Conservation (phyloP, 2,113 vertebrate genomes). For the Aegotheles bennettii region DNA sequence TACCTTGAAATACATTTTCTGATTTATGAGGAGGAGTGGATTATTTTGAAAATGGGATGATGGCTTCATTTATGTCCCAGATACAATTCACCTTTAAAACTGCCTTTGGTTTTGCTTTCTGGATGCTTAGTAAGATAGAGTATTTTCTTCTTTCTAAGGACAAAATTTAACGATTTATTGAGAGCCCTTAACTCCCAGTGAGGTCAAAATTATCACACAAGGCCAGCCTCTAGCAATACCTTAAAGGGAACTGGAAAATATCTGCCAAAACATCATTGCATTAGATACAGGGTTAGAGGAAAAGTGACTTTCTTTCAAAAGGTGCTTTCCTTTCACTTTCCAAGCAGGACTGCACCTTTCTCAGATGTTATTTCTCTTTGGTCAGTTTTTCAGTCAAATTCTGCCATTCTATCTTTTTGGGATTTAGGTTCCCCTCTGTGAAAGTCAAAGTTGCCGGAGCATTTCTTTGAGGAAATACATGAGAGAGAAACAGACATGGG, state of each 20-base stretch:
- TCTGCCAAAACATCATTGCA: background rate
- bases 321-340: background rate
- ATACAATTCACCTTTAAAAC: background rate
- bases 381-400: background rate
- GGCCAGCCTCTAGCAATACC: background rate
- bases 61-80: background rate
- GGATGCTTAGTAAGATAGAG: background rate
- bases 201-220: background rate
- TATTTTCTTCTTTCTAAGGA: background rate
- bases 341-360: background rate
- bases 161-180: background rate
- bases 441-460: background rate
- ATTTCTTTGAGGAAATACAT: background rate
- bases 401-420: background rate
- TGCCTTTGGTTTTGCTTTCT: background rate
- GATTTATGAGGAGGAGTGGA: background rate
- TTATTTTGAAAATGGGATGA: background rate
- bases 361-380: background rate
- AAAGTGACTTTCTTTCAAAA: background rate
- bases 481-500: fast-evolving
- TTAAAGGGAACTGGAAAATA: background rate
- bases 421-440: background rate
- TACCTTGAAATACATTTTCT: constrained; percentile 12
- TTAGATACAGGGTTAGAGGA: background rate
- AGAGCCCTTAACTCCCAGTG: background rate